Base-by-base conservation (phyloP, 2,888 invertebrate genomes). In the Sinopyrophorus schimmeli region DNA sequence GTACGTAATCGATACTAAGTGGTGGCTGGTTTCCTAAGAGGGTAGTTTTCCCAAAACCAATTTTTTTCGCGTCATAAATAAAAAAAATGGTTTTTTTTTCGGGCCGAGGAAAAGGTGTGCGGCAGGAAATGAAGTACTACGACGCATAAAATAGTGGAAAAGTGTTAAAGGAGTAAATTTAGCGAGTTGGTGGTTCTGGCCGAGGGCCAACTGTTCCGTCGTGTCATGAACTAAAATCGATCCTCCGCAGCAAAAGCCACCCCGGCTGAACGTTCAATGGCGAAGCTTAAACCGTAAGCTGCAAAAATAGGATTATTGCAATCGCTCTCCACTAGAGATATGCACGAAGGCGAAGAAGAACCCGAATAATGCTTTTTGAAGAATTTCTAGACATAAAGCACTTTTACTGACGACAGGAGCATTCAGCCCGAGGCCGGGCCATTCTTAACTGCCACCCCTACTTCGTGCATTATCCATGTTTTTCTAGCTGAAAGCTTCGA, bases 231-330 rank as follows among this genome's bases (percentile, higher is more conserved):
- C 49, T 37, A 50, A 46, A 54, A 54, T 54, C 54, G 54, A 54
- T 54, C 32, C 38, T 18, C 26, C 49, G 42, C 43, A 54, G 59
- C 51, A 56, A 55, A 57, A 60, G 55, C 56, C 51, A 46, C 54
- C 58, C 44, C 37, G 30, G 31, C 38, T 39, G 42, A 35, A 41
- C 50, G 50, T 39, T 51, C 50, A 41, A 51, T 51, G 47, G 44
- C 41, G 42, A 30, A 39, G 47, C 52, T 55, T 57, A 52, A 55
- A 52, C 48, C 52, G 50, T 55, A 57, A 56, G 53, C 57, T 55
- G 58, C 49, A 60, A 60, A 57, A 60, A 60, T 54, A 46, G 56
- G 59, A 60, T 60, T 60, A 60, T 50, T 44, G 56, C 47, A 48
- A 48, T 48, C 55, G 47, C 34, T 32, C 38, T 42, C 24, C 44